A percentile compares a stretch with the other conserved stretches of the same genome.
phyloP scores from a whole-genome alignment of 2,113 vertebrate genomes.

The Hoplias malabaricus region DNA sequence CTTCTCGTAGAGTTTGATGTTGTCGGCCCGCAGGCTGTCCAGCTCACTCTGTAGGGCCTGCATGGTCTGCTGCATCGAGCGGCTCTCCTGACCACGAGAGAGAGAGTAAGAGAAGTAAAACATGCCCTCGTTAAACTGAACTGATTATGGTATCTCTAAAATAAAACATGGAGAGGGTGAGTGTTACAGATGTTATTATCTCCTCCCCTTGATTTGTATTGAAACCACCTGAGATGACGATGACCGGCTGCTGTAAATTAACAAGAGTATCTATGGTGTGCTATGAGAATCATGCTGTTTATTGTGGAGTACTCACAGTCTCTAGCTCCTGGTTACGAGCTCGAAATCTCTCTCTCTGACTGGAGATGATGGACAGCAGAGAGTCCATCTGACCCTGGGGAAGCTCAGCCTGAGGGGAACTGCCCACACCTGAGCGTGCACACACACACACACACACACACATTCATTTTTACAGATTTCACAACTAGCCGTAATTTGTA shows the following conservation, averaged over 20 bases:
- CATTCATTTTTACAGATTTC: neutral
- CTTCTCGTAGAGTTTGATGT: conserved; percentile 98
- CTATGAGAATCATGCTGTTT: neutral
- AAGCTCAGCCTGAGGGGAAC: conserved; percentile 65
- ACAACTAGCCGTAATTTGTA: neutral
- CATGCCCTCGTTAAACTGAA: no score
- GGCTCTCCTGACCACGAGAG: conserved; percentile 80
- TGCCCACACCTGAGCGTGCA: conserved; percentile 49
- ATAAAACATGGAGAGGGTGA: no score
- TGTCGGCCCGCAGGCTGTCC: conserved; percentile 93
- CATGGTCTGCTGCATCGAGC: conserved; percentile 88
- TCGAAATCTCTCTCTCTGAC: conserved; percentile 93
- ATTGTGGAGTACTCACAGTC: conserved; percentile 72
- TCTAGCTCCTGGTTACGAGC: conserved; percentile 94
- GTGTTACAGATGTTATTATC: no score
- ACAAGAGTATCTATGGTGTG: no score
- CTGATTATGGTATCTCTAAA: no score
- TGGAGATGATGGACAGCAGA: conserved; percentile 95
- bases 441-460: conserved; percentile 5
- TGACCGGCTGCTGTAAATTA: no score
- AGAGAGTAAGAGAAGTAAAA: neutral
- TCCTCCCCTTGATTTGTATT: no score
- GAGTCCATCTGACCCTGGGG: conserved; percentile 93
- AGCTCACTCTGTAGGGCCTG: conserved; percentile 91
- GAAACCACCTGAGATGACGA: no score